phyloP scores from a whole-genome alignment of 2,113 vertebrate species.

The Hiodon alosoides region DNA sequence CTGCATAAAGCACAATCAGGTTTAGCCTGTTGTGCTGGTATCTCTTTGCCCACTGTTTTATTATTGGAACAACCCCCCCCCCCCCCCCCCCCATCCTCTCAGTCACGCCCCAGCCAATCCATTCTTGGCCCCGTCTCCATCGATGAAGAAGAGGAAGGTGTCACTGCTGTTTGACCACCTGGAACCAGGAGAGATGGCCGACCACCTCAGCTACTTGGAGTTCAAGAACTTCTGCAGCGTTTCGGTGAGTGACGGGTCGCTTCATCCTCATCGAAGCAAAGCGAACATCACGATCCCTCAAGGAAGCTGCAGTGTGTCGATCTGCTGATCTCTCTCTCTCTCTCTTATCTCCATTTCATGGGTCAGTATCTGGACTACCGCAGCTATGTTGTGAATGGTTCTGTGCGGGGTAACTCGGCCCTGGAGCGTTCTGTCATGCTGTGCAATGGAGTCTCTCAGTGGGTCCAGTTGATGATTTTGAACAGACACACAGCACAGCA shows the following conservation, averaged over 20 bases:
- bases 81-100: slow-evolving; percentile 6
- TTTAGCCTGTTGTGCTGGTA: neutral
- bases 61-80: neutral
- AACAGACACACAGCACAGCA: slow-evolving; percentile 80
- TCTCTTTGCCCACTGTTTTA: slow-evolving; percentile 1
- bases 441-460: slow-evolving; percentile 86
- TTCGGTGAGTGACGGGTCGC: slow-evolving; percentile 58
- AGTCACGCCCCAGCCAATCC: slow-evolving; percentile 52
- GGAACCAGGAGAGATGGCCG: slow-evolving; percentile 75
- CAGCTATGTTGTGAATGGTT: slow-evolving; percentile 75
- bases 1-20: too few species aligned
- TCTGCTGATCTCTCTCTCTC: neutral
- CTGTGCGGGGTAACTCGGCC: slow-evolving; percentile 69
- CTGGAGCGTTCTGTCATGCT: slow-evolving; percentile 80
- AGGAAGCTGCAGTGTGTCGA: neutral
- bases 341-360: neutral
- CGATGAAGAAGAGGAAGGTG: slow-evolving; percentile 86
- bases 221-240: slow-evolving; percentile 83
- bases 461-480: slow-evolving; percentile 92
- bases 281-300: neutral
- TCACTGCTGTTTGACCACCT: slow-evolving; percentile 87
- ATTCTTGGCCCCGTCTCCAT: slow-evolving; percentile 65
- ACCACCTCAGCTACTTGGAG: slow-evolving; percentile 84
- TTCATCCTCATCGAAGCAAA: neutral
- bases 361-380: slow-evolving; percentile 78